phyloP scores from a whole-genome alignment of 2,797 vertebrate species.

The Australoheros facetus region DNA sequence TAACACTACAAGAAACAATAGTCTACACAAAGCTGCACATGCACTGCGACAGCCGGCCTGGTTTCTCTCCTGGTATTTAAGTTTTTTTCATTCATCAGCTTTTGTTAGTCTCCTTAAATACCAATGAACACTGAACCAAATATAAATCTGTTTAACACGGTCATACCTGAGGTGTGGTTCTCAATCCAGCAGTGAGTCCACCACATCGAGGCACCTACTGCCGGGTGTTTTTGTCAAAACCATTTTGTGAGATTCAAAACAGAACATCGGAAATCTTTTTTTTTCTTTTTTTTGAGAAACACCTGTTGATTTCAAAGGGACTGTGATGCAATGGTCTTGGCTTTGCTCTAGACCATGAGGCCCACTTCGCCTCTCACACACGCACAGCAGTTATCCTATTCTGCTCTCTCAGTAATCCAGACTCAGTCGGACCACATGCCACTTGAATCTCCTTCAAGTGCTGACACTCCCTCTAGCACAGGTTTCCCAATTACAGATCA shows the following conservation, averaged over 20 bases:
- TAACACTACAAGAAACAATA: neutral
- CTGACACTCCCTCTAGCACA: constrained; percentile 53
- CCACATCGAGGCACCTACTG: constrained; percentile 15
- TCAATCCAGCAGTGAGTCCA: constrained; percentile 1
- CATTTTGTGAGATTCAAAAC: constrained; percentile 62
- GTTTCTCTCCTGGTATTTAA: neutral
- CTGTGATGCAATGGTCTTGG: constrained; percentile 74
- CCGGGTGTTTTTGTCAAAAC: constrained; percentile 46
- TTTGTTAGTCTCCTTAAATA: neutral
- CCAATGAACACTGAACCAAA: neutral
- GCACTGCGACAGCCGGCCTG: no score
- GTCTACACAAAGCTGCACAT: neutral
- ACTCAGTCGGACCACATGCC: constrained; percentile 51
- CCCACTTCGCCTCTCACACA: constrained; percentile 56
- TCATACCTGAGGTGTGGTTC: neutral
- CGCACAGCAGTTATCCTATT: constrained; percentile 59
- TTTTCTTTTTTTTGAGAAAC: constrained; percentile 49
- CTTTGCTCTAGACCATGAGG: constrained; percentile 58
- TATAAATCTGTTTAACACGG: constrained; percentile 7
- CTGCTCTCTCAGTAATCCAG: constrained; percentile 39
- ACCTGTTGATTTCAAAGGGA: constrained; percentile 77
- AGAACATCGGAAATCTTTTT: constrained; percentile 61
- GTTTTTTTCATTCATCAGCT: rapidly evolving
- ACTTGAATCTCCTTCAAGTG: constrained; percentile 54
- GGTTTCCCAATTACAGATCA: constrained; percentile 39